These are phyloP conservation scores for Phycodurus eques DNA, from an alignment of 2,113 vertebrate species.

Conservation along the genomic window DNA sequence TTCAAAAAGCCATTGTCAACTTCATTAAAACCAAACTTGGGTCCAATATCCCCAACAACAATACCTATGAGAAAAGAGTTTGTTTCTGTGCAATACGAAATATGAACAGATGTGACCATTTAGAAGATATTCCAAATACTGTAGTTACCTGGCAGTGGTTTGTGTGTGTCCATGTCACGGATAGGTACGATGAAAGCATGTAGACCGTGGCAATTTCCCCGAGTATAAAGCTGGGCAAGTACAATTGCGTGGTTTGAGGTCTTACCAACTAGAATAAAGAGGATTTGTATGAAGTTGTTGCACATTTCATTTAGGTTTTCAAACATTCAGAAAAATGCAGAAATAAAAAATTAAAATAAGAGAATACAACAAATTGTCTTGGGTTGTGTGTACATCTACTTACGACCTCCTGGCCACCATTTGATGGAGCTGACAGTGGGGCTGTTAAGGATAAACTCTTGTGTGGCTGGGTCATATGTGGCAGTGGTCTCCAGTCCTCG, in stretches of 20 bases:
- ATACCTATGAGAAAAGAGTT: conserved; percentile 74
- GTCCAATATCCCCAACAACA: conserved; percentile 93
- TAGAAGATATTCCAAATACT: not conserved
- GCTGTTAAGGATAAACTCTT: conserved; percentile 94
- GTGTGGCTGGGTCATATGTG: conserved; percentile 88
- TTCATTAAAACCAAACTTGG: conserved; percentile 94
- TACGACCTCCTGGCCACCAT: conserved; percentile 98
- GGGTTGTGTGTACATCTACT: conserved; percentile 56
- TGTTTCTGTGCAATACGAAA: not conserved
- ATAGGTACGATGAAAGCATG: conserved; percentile 93
- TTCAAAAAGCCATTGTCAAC: conserved; percentile 96
- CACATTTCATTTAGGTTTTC: not conserved
- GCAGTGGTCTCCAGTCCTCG: conserved; percentile 94
- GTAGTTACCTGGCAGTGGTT: conserved; percentile 88
- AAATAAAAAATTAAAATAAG: not conserved
- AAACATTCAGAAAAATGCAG: not conserved
- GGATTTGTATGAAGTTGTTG: not conserved
- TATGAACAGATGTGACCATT: not conserved
- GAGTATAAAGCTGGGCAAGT: conserved; percentile 92
- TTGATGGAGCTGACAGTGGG: conserved; percentile 97
- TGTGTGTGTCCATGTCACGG: conserved; percentile 84
- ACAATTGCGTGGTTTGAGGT: conserved; percentile 94
- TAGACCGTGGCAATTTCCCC: conserved; percentile 84
- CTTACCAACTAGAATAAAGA: conserved; percentile 84
- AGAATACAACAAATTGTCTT: not conserved